These are phyloP conservation scores for Xenops minutus DNA, from an alignment of 2,797 vertebrate species.

Conservation along the genomic window DNA sequence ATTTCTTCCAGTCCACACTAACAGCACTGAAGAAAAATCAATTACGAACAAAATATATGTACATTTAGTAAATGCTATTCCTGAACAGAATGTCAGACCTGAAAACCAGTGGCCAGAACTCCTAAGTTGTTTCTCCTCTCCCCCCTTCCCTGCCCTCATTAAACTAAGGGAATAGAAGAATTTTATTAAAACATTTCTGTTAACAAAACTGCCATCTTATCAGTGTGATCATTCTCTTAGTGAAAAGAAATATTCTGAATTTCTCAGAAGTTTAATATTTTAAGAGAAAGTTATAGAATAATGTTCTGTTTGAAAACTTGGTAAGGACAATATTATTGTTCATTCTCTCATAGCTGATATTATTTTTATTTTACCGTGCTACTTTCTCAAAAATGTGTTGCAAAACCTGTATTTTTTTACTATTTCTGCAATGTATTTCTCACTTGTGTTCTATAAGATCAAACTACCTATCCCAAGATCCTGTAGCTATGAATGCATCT, in stretches of 20 bases:
- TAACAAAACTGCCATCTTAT: not conserved
- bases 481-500: not conserved
- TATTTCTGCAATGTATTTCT: not conserved
- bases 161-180: not conserved
- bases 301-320: not conserved
- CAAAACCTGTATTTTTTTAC: not conserved
- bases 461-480: not conserved
- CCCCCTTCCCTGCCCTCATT: not conserved
- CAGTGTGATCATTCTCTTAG: not conserved
- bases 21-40: not conserved
- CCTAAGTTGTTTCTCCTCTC: not conserved
- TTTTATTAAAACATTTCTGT: not conserved
- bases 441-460: not conserved
- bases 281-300: not conserved
- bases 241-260: not conserved
- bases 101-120: not conserved
- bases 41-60: not conserved
- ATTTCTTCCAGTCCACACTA: not conserved
- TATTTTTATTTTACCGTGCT: accelerated
- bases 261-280: not conserved
- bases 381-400: not conserved
- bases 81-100: not conserved
- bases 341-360: not conserved
- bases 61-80: not conserved
- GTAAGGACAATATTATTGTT: not conserved